A percentile compares a stretch with the other conserved stretches of the same genome.
Conservation (phyloP, 1,140 invertebrate genomes). For the Hylaeus anthracinus region DNA sequence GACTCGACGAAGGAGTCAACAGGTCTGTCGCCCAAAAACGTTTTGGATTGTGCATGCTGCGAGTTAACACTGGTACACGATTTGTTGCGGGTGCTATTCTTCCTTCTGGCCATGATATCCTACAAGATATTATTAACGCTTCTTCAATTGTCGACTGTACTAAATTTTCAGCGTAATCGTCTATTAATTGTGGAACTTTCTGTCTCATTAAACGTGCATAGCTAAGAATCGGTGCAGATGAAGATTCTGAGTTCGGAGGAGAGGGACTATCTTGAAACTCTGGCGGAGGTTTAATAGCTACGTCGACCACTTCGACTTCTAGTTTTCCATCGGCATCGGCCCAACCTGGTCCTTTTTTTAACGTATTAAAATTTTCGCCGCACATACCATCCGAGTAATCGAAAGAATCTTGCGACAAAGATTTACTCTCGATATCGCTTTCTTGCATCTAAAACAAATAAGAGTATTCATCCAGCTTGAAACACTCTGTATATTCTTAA, state of each 20-base stretch:
- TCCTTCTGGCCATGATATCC: constrained; percentile 78
- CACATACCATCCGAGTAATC: constrained; percentile 87
- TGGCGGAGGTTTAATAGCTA: constrained; percentile 88
- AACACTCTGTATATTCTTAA: neutral
- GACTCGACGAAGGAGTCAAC: constrained; percentile 83
- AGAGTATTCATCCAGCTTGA: neutral
- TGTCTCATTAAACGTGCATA: constrained; percentile 64
- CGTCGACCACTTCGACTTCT: constrained; percentile 76
- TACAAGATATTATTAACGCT: constrained; percentile 74
- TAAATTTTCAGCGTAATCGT: constrained; percentile 72
- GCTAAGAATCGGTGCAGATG: constrained; percentile 70
- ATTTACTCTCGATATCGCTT: constrained; percentile 85
- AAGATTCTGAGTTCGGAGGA: constrained; percentile 75
- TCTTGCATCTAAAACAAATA: constrained; percentile 82
- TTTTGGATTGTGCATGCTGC: constrained; percentile 71
- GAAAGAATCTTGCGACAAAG: constrained; percentile 85
- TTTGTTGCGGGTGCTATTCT: constrained; percentile 63
- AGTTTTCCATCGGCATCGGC: constrained; percentile 77
- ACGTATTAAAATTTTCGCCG: constrained; percentile 89
- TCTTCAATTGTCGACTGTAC: constrained; percentile 75
- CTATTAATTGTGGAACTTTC: constrained; percentile 69
- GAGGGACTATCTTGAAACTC: constrained; percentile 88
- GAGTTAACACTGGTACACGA: constrained; percentile 48
- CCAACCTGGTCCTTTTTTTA: constrained; percentile 88
- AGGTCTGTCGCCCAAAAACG: constrained; percentile 84